These are phyloP conservation scores for Lagenorhynchus albirostris DNA, from an alignment of 2,113 vertebrate genomes.

Conservation along the genomic window DNA sequence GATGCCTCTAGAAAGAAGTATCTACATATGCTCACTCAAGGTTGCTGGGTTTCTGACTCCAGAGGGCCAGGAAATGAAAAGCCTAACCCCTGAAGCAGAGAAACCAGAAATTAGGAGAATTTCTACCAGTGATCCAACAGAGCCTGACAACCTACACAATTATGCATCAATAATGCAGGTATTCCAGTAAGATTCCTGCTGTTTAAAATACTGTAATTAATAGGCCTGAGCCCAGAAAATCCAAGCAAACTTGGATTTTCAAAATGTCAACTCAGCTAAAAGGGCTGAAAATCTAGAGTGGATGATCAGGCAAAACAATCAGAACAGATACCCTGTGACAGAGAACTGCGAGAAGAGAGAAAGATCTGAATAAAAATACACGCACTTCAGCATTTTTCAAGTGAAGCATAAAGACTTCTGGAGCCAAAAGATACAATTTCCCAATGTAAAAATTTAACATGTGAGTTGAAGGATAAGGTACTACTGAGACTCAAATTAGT, in stretches of 20 bases:
- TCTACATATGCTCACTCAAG: background rate
- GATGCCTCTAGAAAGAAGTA: background rate
- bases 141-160: background rate
- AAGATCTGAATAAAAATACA: constrained; percentile 14
- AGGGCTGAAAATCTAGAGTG: background rate
- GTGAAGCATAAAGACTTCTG: background rate
- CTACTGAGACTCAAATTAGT: background rate
- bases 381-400: constrained; percentile 1
- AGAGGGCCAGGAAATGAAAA: background rate
- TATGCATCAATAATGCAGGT: background rate
- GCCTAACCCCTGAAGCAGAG: background rate
- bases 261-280: background rate
- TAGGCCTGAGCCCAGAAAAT: background rate
- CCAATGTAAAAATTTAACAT: constrained; percentile 9
- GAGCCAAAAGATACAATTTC: background rate
- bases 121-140: background rate
- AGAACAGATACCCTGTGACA: background rate
- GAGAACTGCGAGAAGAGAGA: background rate
- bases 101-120: background rate
- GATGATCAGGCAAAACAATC: background rate
- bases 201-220: background rate
- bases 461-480: background rate
- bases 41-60: background rate
- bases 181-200: background rate
- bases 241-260: background rate